A percentile compares a stretch with the other conserved stretches of the same genome.
Evolutionary conservation across 2,888 invertebrate species (phyloP).

Genomic region (Alcis repandata): DNA sequence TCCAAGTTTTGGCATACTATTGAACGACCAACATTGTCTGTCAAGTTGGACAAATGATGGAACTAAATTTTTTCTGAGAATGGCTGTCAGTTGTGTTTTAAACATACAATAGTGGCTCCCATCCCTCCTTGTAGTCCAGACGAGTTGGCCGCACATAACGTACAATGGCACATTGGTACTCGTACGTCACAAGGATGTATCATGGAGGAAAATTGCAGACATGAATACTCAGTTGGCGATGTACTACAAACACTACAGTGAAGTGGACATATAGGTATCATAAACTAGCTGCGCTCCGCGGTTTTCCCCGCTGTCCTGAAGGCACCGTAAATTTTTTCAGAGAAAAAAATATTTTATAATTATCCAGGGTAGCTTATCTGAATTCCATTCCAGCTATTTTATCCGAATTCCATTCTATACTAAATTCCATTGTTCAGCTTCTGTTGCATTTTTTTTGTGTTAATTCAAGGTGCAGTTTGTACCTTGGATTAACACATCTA

Average conservation of each 20-base stretch:
- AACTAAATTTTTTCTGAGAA: not conserved
- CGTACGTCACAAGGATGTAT: conserved; percentile 59
- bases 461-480: no score
- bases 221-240: conserved; percentile 26
- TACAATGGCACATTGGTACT: conserved; percentile 57
- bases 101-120: not conserved
- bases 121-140: not conserved
- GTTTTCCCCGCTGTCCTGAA: no score
- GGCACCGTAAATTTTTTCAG: no score
- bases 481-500: no score
- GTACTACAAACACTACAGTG: not conserved
- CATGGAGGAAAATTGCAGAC: conserved; percentile 55
- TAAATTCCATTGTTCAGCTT: no score
- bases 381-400: no score
- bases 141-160: not conserved
- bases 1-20: conserved; percentile 47
- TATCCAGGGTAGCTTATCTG: no score
- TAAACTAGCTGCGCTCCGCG: no score
- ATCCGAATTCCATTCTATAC: no score
- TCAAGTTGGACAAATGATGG: not conserved
- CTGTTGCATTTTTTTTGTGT: no score
- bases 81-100: not conserved
- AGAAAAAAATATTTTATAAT: no score
- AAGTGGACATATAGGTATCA: no score
- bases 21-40: not conserved